phyloP scores from a whole-genome alignment of 2,113 vertebrate species.

The Pelecanus crispus region DNA sequence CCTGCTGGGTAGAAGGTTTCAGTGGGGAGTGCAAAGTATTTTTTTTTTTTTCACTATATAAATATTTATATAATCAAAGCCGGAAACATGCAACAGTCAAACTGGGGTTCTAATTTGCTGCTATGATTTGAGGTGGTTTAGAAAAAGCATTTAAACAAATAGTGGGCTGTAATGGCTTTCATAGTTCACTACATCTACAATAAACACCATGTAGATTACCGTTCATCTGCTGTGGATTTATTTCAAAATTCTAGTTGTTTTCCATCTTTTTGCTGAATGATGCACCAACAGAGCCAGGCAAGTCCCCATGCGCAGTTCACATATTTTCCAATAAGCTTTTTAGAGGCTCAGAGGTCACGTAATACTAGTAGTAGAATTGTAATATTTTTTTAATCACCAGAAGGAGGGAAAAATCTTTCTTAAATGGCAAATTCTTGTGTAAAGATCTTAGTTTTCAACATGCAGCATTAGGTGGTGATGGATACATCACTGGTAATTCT shows the following conservation, averaged over 20 bases:
- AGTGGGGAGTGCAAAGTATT: neutral
- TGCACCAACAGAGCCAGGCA: neutral
- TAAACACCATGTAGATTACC: slow-evolving; percentile 30
- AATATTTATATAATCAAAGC: slow-evolving; percentile 32
- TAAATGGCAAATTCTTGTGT: neutral
- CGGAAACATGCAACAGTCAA: neutral
- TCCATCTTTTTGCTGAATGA: neutral
- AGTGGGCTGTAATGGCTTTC: neutral
- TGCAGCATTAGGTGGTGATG: neutral
- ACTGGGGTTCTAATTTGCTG: neutral
- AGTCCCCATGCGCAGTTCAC: neutral
- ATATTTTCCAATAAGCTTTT: neutral
- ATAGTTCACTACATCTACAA: slow-evolving; percentile 29
- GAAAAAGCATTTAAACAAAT: neutral
- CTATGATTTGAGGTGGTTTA: neutral
- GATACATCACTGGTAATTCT: neutral
- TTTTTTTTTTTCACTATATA: neutral
- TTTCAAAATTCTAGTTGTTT: neutral
- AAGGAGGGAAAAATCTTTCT: neutral
- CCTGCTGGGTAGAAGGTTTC: neutral
- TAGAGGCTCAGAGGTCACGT: neutral
- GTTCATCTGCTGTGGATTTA: neutral
- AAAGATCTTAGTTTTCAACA: neutral
- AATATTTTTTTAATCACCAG: neutral
- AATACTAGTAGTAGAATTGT: neutral